Evolutionary conservation across 2,888 invertebrate species (phyloP).

Genomic region (Plagiodera versicolora): DNA sequence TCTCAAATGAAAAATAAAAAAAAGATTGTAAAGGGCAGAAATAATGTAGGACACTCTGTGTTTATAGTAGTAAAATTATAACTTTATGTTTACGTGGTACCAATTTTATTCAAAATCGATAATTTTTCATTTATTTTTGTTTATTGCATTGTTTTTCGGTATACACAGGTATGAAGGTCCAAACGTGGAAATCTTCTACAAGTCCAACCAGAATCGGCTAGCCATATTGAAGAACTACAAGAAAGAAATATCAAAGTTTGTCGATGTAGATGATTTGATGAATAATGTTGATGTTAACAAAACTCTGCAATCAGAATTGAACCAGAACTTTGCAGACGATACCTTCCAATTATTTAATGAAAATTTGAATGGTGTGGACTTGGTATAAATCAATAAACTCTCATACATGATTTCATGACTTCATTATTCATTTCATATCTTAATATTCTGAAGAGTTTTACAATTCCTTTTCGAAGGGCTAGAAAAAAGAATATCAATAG

Average conservation of each 20-base stretch:
- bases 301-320: slow-evolving; percentile 5
- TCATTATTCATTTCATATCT: too few species aligned
- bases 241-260: slow-evolving; percentile 34
- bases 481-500: too few species aligned
- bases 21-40: too few species aligned
- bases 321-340: slow-evolving; percentile 19
- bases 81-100: too few species aligned
- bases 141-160: neutral
- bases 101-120: too few species aligned
- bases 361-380: slow-evolving; percentile 8
- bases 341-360: slow-evolving; percentile 12
- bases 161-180: slow-evolving; percentile 12
- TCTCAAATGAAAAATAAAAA: too few species aligned
- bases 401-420: slow-evolving; percentile 14
- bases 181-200: slow-evolving; percentile 18
- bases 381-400: slow-evolving; percentile 15
- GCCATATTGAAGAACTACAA: slow-evolving; percentile 40
- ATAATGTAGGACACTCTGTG: too few species aligned
- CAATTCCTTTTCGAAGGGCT: too few species aligned
- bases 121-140: too few species aligned
- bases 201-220: slow-evolving; percentile 31
- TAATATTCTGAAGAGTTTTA: too few species aligned
- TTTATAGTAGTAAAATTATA: too few species aligned
- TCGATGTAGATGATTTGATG: slow-evolving; percentile 38
- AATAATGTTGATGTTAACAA: slow-evolving; percentile 23